A percentile compares a stretch with the other conserved stretches of the same genome.
These are phyloP conservation scores for Bimastos eiseni DNA, from an alignment of 2,888 invertebrate genomes.

Conservation along the genomic window DNA sequence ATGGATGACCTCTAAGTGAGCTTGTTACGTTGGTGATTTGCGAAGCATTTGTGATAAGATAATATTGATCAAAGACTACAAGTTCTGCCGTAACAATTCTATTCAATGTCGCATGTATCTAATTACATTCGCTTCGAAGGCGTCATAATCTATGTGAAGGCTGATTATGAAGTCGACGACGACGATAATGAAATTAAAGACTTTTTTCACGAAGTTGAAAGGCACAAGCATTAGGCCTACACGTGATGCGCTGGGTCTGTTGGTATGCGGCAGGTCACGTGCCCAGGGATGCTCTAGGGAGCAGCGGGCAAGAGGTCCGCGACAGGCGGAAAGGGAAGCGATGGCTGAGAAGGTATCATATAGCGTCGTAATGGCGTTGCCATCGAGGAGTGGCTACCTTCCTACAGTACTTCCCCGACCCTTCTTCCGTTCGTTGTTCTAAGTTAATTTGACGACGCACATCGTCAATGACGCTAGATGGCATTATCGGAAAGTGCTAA, in stretches of 20 bases:
- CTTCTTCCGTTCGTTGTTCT: neutral
- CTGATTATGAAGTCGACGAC: neutral
- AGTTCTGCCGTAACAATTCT: neutral
- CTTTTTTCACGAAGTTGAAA: neutral
- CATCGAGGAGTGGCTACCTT: neutral
- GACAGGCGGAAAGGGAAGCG: neutral
- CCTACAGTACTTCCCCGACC: neutral
- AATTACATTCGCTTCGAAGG: neutral
- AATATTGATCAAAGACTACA: neutral
- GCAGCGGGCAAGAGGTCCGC: neutral
- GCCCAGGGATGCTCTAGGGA: neutral
- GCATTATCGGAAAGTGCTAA: constrained; percentile 9
- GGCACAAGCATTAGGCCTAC: neutral
- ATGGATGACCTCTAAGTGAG: too few species aligned
- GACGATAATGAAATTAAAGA: neutral
- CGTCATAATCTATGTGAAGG: neutral
- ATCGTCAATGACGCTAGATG: neutral
- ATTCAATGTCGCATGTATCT: neutral
- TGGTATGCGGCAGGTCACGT: neutral
- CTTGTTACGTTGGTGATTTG: neutral
- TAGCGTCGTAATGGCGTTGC: neutral
- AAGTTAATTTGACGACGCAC: neutral
- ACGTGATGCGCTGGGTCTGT: neutral
- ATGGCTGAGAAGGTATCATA: neutral
- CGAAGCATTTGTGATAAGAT: neutral